A percentile compares a stretch with the other conserved stretches of the same genome.
Evolutionary conservation across 2,113 vertebrate species (phyloP).

Genomic region (Hippocampus abdominalis): DNA sequence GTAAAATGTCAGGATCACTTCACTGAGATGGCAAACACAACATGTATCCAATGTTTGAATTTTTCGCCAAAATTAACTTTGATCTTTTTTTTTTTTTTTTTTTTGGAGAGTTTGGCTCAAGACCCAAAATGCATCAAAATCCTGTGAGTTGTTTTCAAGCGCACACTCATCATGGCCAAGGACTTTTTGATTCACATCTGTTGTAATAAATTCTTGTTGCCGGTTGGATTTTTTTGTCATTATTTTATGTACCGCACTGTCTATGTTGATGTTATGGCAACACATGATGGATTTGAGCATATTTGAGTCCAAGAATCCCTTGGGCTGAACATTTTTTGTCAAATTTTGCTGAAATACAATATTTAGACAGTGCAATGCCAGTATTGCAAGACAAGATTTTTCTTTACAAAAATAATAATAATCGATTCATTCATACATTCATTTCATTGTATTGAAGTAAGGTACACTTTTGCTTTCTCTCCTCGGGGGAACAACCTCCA

Average conservation of each 20-base stretch:
- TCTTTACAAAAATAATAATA: neutral
- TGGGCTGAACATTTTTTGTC: too few species aligned
- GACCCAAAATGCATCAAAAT: too few species aligned
- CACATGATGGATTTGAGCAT: neutral
- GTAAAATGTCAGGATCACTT: too few species aligned
- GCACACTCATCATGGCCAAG: neutral
- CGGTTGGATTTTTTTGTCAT: too few species aligned
- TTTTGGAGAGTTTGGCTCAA: too few species aligned
- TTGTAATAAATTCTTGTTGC: neutral
- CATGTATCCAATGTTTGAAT: too few species aligned
- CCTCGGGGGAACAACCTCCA: neutral
- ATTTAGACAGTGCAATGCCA: neutral
- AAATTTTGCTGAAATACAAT: neutral
- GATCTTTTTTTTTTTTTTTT: too few species aligned
- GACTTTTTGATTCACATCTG: neutral
- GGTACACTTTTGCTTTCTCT: neutral
- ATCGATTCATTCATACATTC: too few species aligned
- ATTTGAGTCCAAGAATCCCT: neutral
- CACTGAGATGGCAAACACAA: too few species aligned
- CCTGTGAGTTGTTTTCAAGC: too few species aligned
- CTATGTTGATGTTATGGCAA: neutral
- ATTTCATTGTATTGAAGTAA: neutral
- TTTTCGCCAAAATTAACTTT: too few species aligned
- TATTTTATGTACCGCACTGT: too few species aligned
- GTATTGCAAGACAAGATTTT: neutral